phyloP scores from a whole-genome alignment of 2,113 vertebrate species.

The Strigops habroptila region DNA sequence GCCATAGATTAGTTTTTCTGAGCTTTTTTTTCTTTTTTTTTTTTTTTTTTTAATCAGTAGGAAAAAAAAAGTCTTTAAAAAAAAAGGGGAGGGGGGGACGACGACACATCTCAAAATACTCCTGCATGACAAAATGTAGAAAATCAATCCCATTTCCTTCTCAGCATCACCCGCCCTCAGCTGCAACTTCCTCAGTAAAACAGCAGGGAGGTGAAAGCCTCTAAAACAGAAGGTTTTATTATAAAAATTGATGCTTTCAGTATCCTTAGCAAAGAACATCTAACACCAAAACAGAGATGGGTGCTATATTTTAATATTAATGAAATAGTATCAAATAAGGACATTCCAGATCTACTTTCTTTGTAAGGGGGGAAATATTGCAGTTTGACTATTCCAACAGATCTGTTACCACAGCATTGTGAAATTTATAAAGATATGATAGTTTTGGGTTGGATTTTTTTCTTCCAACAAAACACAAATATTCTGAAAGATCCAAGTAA shows the following conservation, averaged over 20 bases:
- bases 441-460: not conserved
- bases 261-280: not conserved
- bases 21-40: not conserved
- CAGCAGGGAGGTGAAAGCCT: not conserved
- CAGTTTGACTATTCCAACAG: not conserved
- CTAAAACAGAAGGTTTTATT: not conserved
- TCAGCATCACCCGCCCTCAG: not conserved
- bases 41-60: not conserved
- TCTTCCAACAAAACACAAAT: not conserved
- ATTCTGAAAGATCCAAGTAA: not conserved
- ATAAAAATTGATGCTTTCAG: conserved; percentile 5
- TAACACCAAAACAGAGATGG: not conserved
- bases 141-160: not conserved
- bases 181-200: not conserved
- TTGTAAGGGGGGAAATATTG: not conserved
- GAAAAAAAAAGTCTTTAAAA: not conserved
- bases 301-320: not conserved
- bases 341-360: not conserved
- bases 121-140: not conserved
- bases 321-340: not conserved
- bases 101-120: not conserved
- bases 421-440: not conserved
- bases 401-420: not conserved
- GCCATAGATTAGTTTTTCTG: not conserved
- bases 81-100: not conserved